Conservation (phyloP, 2,113 vertebrate species). For the Corythornis vintsioides region DNA sequence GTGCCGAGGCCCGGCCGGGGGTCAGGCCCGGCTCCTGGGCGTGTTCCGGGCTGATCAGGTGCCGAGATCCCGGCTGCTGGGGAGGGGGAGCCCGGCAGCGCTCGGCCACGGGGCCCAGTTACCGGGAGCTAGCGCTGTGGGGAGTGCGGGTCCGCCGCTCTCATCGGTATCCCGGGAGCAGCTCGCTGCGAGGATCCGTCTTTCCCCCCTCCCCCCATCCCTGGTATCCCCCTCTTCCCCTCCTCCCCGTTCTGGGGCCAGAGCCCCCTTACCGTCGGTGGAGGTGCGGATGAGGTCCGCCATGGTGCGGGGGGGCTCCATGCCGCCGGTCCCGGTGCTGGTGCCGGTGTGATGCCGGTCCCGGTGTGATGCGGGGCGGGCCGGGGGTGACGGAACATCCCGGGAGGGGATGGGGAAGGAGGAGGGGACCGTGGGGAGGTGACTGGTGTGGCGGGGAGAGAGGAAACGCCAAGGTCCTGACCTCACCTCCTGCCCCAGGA, state of each 20-base stretch:
- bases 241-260: not conserved
- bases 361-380: not conserved
- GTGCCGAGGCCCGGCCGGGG: too few relatives aligned
- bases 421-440: not conserved
- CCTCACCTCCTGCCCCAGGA: rapidly evolving
- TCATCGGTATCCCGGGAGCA: rapidly evolving
- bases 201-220: too few relatives aligned
- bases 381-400: not conserved
- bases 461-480: constrained; percentile 44
- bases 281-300: constrained; percentile 53
- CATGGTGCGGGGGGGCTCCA: constrained; percentile 5
- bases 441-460: rapidly evolving
- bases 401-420: not conserved
- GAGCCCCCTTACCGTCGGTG: constrained; percentile 15
- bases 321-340: not conserved
- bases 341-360: too few relatives aligned
- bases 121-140: too few relatives aligned
- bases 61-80: too few relatives aligned
- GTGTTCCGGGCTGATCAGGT: too few relatives aligned
- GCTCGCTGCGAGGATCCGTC: not conserved
- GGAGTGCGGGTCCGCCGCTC: not conserved
- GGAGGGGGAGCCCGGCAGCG: too few relatives aligned
- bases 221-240: too few relatives aligned
- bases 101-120: too few relatives aligned
- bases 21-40: not conserved